Conservation (phyloP, 2,113 vertebrate species). For the Baryphthengus martii region DNA sequence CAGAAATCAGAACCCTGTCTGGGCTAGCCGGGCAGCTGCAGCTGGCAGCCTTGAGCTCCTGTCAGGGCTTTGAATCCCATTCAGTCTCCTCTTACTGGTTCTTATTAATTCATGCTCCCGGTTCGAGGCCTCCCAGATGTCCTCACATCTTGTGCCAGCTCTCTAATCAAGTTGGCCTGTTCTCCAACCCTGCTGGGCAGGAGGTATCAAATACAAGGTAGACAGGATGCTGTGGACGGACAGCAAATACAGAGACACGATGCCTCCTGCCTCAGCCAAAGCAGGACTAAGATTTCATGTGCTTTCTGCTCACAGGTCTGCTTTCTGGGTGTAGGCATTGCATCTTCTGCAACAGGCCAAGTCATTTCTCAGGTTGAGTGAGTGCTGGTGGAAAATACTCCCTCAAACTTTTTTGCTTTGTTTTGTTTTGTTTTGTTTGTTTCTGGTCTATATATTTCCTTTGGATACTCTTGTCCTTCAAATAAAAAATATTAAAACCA, state of each 20-base stretch:
- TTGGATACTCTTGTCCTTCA: background rate
- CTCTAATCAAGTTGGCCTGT: background rate
- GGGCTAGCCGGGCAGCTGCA: background rate
- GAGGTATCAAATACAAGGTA: background rate
- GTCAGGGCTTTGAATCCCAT: rapidly evolving
- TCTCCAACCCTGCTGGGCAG: background rate
- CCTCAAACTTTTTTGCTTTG: background rate
- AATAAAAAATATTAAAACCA: background rate
- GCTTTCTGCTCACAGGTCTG: background rate
- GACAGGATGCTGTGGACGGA: background rate
- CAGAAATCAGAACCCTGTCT: background rate
- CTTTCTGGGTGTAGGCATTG: background rate
- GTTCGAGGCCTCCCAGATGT: conserved; percentile 36
- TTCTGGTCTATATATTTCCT: background rate
- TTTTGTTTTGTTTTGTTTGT: background rate
- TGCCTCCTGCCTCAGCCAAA: background rate
- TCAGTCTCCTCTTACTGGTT: background rate
- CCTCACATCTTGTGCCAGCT: background rate
- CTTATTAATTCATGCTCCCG: conserved; percentile 51
- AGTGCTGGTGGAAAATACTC: background rate
- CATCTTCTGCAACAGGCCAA: background rate
- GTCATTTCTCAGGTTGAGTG: background rate
- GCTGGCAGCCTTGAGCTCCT: background rate
- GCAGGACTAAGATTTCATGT: background rate
- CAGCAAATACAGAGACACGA: background rate